Evolutionary conservation across 1,140 invertebrate species (phyloP).

Genomic region (Drosophila guanche): DNA sequence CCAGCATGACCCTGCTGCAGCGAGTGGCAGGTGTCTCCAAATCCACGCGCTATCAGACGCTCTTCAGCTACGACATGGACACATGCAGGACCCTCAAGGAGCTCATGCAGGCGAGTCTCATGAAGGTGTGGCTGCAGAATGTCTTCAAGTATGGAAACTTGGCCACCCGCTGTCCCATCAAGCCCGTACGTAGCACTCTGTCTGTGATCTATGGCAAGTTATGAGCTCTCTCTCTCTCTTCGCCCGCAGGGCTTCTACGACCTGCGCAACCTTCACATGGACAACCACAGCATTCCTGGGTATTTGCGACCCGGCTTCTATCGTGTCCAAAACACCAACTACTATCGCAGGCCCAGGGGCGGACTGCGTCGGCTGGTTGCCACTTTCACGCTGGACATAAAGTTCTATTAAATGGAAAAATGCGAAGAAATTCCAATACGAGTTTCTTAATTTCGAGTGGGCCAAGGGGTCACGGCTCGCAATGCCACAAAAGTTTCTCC

Average conservation of each 20-base stretch:
- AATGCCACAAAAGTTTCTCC: constrained; percentile 10
- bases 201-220: not conserved
- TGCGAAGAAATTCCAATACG: constrained; percentile 15
- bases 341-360: constrained; percentile 44
- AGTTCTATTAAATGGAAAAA: constrained; percentile 60
- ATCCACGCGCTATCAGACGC: constrained; percentile 29
- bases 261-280: constrained; percentile 54
- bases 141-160: constrained; percentile 62
- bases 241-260: constrained; percentile 40
- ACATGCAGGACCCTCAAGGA: constrained; percentile 50
- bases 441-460: constrained; percentile 26
- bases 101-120: constrained; percentile 33
- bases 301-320: constrained; percentile 51
- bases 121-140: constrained; percentile 56
- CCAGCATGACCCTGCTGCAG: constrained; percentile 37
- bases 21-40: constrained; percentile 16
- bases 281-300: constrained; percentile 53
- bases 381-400: constrained; percentile 46
- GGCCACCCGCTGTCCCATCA: constrained; percentile 46
- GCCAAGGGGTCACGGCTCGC: constrained; percentile 8
- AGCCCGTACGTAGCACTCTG: constrained; percentile 34
- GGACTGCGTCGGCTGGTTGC: constrained; percentile 38
- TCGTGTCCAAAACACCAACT: constrained; percentile 41
- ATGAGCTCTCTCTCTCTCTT: no score
- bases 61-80: constrained; percentile 63